Base-by-base conservation (phyloP, 2,797 vertebrate species). In the Clarias platycephalus region DNA sequence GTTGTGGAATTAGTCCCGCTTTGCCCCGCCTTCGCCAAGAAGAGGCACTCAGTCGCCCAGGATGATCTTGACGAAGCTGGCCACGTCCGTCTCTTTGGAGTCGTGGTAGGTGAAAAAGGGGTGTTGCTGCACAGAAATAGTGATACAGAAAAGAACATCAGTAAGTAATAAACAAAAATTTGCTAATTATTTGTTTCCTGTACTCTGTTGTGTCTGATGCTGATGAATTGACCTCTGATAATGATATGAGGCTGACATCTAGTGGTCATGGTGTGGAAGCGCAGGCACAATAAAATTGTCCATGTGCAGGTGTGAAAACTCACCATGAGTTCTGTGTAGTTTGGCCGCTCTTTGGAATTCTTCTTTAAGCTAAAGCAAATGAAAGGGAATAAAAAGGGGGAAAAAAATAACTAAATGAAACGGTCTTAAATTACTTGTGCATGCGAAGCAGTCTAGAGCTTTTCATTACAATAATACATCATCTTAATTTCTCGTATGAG, bases 251-350 rank as follows among this genome's bases (percentile, higher is more conserved):
- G 63, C 63, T 88, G 80, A 92, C 91, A 90, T 78, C 93, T 85
- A 86, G 90, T 93, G 94, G 83, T 28, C 68, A 67, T 82, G 6
- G 0, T 15, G 1, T 8, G 44, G 70, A 66, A 87, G 77, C 87
- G 83, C 90, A 90, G 49, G n/a, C 12, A 1, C 5, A 70, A 31
- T 12, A 28, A 31, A 18, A 20, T 13, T 49, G 10, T 49, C 44
- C 44, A 34, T 0, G 66, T 22, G 70, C 70, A 75, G 18, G 24
- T 49, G 15, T 53, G 15, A 76, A 86, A 75, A 94, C 97, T 95
- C 92, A 99, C 98, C 97, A 98, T 98, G 94, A 99, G 96, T 92
- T 99, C 98, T 92, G 97, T 94, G 90, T 99, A 99, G 4, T 95
- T 98, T 86, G 97, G 97, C 91, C 98, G 94, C 91, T 99, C 98